Conservation (phyloP, 1,140 invertebrate genomes). For the Linepithema humile region DNA sequence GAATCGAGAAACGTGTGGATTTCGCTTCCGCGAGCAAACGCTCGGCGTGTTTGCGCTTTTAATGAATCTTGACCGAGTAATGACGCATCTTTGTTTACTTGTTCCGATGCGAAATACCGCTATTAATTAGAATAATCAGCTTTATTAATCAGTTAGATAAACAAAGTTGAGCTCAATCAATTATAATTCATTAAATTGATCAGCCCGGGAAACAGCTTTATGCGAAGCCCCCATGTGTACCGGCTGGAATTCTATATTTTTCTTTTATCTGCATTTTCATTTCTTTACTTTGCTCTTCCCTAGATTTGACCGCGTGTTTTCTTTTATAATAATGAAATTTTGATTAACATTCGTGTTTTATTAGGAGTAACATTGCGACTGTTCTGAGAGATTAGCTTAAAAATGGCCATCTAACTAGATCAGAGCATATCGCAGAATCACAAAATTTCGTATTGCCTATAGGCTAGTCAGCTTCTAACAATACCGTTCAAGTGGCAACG, state of each 20-base stretch:
- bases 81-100: slow-evolving; percentile 52
- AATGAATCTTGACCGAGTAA: slow-evolving; percentile 71
- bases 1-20: slow-evolving; percentile 60
- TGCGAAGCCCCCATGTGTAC: neutral
- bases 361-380: neutral
- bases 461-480: slow-evolving; percentile 78
- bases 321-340: neutral
- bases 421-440: slow-evolving; percentile 71
- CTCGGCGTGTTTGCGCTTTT: slow-evolving; percentile 67
- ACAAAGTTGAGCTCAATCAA: slow-evolving; percentile 45
- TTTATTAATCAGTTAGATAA: slow-evolving; percentile 56
- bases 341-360: neutral
- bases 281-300: neutral
- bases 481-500: slow-evolving; percentile 80
- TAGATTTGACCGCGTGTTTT: neutral
- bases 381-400: neutral
- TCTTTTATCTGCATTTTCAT: neutral
- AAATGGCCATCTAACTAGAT: neutral
- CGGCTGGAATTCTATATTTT: neutral
- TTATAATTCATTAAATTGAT: slow-evolving; percentile 48
- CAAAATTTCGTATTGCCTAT: slow-evolving; percentile 79
- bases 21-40: slow-evolving; percentile 27
- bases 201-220: slow-evolving; percentile 24
- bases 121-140: slow-evolving; percentile 57
- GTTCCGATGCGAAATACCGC: slow-evolving; percentile 53